Evolutionary conservation across 2,888 invertebrate genomes (phyloP), one percentile per base, ranked within the genome.

Genomic region (Blastobasis lacticolella): DNA sequence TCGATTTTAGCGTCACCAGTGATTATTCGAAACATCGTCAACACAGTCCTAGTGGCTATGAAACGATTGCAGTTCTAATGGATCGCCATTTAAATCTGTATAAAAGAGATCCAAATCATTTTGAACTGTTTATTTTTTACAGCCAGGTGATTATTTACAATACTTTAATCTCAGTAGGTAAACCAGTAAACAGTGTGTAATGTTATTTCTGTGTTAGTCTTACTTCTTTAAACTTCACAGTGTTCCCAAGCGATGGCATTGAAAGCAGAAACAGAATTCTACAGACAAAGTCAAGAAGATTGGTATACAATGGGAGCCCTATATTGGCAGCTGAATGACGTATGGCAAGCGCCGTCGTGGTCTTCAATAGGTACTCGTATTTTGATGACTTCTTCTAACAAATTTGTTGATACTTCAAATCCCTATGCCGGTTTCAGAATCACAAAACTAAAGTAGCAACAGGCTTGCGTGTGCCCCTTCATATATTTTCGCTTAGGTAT

Each of bases 281-380:
- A 96, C 75, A 89, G 95, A 41, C 92, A 93, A 64, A 89, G 78
- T 48, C 84, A 83, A 63, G 67, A 65, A 1, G 75, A 81, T 48
- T 89, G 88, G 88, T 81, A 79, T 54, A 99, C 98, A 0, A 98
- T 98, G 97, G 99, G 99, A 0, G 97, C 98, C 0, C 87, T 99
- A 50, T 99, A 97, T 78, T 99, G 99, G 99, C 99, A 99, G 78
- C 82, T 99, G 9, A 98, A 99, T 75, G 98, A 99, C 75, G 95
- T 98, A 40, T 99, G 99, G 99, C 94, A 96, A 65, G 98, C 96
- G 0, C 97, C 98, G 0, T 95, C 97, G 0, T 99, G 99, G 99
- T 93, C 97, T 5, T 92, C 96, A 38, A 95, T 98, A 58, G 96
- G 95, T 83, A 23, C 23, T 23, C 23, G 23, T 23, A 23, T 23